Percentiles rank a stretch among this genome's conserved stretches.
Evolutionary conservation across 2,888 invertebrate species (phyloP).

Genomic region (Seira sanloemensis): DNA sequence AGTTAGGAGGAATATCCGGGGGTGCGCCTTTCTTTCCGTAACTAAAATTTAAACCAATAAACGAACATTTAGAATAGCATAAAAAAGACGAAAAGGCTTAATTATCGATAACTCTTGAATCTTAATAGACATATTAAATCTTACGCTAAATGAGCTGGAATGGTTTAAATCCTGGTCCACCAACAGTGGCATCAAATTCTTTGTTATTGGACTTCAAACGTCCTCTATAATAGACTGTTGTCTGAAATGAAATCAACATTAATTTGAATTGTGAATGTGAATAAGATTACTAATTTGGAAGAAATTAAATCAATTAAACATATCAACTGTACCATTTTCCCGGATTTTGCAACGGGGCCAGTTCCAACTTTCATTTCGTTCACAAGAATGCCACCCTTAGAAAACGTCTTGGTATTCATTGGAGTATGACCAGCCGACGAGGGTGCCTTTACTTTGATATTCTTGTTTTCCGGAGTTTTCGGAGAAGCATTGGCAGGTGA

Average conservation of each 20-base stretch:
- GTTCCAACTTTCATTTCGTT: slow-evolving; percentile 89
- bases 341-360: slow-evolving; percentile 86
- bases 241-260: too few relatives aligned
- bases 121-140: too few relatives aligned
- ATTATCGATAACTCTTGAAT: too few relatives aligned
- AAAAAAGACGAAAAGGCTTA: too few relatives aligned
- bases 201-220: slow-evolving; percentile 88
- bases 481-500: not conserved
- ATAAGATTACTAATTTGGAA: too few relatives aligned
- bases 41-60: too few relatives aligned
- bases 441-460: slow-evolving; percentile 53
- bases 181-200: slow-evolving; percentile 85
- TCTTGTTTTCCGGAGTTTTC: slow-evolving; percentile 71
- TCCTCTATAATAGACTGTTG: slow-evolving; percentile 89
- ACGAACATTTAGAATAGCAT: too few relatives aligned
- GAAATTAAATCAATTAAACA: too few relatives aligned
- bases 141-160: slow-evolving; percentile 92
- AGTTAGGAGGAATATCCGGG: slow-evolving; percentile 91
- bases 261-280: too few relatives aligned
- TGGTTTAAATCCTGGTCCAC: slow-evolving; percentile 85
- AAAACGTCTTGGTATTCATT: slow-evolving; percentile 69
- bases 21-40: slow-evolving; percentile 79
- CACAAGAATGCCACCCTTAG: slow-evolving; percentile 84
- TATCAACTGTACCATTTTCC: slow-evolving; percentile 82
- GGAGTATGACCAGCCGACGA: slow-evolving; percentile 72